Base-by-base conservation (phyloP, 2,113 vertebrate genomes). In the Orcinus orca region DNA sequence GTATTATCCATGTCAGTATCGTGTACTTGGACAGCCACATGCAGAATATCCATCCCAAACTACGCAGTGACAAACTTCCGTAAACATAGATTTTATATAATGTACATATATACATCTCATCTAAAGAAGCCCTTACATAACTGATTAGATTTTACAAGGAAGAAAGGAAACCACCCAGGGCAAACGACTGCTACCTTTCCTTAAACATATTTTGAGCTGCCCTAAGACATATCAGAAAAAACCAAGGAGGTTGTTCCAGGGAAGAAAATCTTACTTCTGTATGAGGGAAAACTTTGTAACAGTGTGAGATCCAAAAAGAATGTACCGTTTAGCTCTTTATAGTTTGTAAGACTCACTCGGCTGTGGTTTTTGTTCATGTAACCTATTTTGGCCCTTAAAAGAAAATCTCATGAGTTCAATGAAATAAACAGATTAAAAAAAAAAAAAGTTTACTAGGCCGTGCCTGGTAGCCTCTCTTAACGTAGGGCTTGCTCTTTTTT, bases 331-430 rank as follows among this genome's bases (percentile, higher is more conserved):
- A 60, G 5, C 31, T 76, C 3, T 33, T 8, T 25, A 13, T 29
- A 18, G 29, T 87, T 89, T 58, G 5, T 33, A 47, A 88, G 41
- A 25, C 25, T 63, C 50, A n/a, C 60, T 96, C n/a, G 23, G 29
- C 36, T 88, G 90, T 73, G 38, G 33, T 12, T 92, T 93, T 88
- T 44, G 63, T 20, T 95, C n/a, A 62, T 73, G 9, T 20, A 65
- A 86, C 38, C 33, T 90, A 60, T 86, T 90, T 74, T 82, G 20
- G 31, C 60, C 41, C 67, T 95, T 86, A 25, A 85, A 82, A 82
- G 33, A 82, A 76, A 79, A 83, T 50, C 11, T 68, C 31, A 44
- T 79, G 80, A 29, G 15, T 63, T 65, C 81, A 84, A 55, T 38
- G 33, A 60, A 29, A 55, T 38, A 83, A 58, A 44, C 21, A 25